Evolutionary conservation across 2,888 invertebrate genomes (phyloP).

Genomic region (Agriopis leucophaearia): DNA sequence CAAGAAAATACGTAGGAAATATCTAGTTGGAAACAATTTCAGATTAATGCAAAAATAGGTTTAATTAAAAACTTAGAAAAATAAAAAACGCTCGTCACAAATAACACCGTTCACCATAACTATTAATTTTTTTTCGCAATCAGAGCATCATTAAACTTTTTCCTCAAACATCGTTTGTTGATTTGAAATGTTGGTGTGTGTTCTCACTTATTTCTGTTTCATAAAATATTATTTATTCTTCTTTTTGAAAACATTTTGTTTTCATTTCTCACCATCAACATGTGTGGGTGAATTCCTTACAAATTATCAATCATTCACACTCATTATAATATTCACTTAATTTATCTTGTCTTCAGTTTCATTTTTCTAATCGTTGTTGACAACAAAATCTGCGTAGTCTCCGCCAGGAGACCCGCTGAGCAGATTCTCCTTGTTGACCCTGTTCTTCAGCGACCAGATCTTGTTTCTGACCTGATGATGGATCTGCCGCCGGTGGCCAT

Average conservation of each 20-base stretch:
- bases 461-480: constrained; percentile 69
- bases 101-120: neutral
- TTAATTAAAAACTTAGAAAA: constrained; percentile 42
- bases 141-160: too few species aligned
- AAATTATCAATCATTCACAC: neutral
- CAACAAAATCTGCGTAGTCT: constrained; percentile 78
- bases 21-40: constrained; percentile 16
- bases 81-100: constrained; percentile 41
- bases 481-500: constrained; percentile 73
- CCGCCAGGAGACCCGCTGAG: constrained; percentile 62
- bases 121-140: neutral
- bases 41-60: constrained; percentile 21
- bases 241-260: neutral
- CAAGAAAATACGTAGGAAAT: neutral
- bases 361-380: constrained; percentile 73
- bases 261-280: neutral
- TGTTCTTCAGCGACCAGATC: constrained; percentile 64
- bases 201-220: too few species aligned
- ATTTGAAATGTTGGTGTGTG: too few species aligned
- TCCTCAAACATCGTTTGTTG: neutral
- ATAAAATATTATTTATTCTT: neutral
- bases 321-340: neutral
- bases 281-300: neutral
- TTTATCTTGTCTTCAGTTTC: neutral
- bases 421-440: constrained; percentile 73